Conservation (phyloP, 2,888 invertebrate species). For the Pollenia griseotomentosa region DNA sequence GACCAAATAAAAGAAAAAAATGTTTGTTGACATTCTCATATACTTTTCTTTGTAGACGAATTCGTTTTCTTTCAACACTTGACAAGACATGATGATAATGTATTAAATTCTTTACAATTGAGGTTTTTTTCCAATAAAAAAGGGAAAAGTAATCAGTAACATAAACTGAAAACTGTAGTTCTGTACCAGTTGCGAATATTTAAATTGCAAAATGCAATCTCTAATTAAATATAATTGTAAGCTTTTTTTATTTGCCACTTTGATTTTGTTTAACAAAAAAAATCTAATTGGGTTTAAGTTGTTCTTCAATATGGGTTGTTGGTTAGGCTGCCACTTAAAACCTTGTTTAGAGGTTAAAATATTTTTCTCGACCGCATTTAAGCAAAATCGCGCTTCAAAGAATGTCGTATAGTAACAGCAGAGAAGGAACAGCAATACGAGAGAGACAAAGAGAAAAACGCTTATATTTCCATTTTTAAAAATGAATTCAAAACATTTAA, state of each 20-base stretch:
- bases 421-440: neutral
- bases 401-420: neutral
- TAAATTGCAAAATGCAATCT: neutral
- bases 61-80: constrained; percentile 5
- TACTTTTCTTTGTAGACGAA: constrained; percentile 19
- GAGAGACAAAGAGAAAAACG: constrained; percentile 22
- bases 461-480: constrained; percentile 56
- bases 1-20: neutral
- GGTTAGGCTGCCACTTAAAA: constrained; percentile 23
- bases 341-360: constrained; percentile 56
- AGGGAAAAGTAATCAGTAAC: neutral
- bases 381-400: constrained; percentile 1
- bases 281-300: neutral
- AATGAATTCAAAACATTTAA: constrained; percentile 57
- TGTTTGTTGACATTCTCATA: constrained; percentile 41
- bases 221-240: constrained; percentile 2
- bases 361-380: constrained; percentile 39
- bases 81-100: constrained; percentile 34
- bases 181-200: neutral
- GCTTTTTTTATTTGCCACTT: neutral
- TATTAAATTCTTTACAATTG: constrained; percentile 21
- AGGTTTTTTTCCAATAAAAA: neutral
- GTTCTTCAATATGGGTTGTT: constrained; percentile 13
- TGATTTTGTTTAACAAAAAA: neutral
- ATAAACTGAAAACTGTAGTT: neutral